Conservation (phyloP, 2,888 invertebrate species). For the Agrypnus murinus region DNA sequence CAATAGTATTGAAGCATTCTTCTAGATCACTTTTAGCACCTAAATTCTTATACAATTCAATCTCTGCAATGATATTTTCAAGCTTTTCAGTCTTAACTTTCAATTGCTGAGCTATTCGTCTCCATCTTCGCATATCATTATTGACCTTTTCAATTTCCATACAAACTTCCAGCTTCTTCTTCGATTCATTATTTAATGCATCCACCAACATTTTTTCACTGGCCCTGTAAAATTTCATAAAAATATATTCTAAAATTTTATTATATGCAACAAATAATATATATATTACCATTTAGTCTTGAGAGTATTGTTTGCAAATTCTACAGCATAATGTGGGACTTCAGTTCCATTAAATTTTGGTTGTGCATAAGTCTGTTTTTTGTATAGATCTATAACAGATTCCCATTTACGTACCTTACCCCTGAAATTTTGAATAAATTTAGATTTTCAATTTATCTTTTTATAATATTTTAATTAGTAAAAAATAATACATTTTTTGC, state of each 20-base stretch:
- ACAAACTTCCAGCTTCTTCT: background rate
- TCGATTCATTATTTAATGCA: background rate
- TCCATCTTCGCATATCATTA: background rate
- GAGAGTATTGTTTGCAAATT: slow-evolving; percentile 12
- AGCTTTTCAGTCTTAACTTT: slow-evolving; percentile 13
- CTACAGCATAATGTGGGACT: slow-evolving; percentile 16
- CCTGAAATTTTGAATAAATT: slow-evolving; percentile 38
- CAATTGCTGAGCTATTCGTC: slow-evolving; percentile 17
- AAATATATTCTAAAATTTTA: too few species aligned
- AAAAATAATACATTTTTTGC: too few species aligned
- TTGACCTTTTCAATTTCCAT: slow-evolving; percentile 10
- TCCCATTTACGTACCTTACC: slow-evolving; percentile 51
- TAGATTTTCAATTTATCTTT: too few species aligned
- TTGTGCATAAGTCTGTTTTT: slow-evolving; percentile 47
- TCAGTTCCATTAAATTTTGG: slow-evolving; percentile 14
- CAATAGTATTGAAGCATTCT: too few species aligned
- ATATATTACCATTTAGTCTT: slow-evolving; percentile 22
- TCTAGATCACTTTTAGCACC: too few species aligned
- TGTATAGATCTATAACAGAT: slow-evolving; percentile 49
- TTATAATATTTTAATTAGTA: too few species aligned
- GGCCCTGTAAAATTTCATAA: background rate
- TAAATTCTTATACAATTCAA: background rate
- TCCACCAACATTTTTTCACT: background rate
- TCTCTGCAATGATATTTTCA: background rate
- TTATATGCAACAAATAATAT: too few species aligned